phyloP scores from a whole-genome alignment of 64 coral and sea anemone species.

The Montipora foliosa region DNA sequence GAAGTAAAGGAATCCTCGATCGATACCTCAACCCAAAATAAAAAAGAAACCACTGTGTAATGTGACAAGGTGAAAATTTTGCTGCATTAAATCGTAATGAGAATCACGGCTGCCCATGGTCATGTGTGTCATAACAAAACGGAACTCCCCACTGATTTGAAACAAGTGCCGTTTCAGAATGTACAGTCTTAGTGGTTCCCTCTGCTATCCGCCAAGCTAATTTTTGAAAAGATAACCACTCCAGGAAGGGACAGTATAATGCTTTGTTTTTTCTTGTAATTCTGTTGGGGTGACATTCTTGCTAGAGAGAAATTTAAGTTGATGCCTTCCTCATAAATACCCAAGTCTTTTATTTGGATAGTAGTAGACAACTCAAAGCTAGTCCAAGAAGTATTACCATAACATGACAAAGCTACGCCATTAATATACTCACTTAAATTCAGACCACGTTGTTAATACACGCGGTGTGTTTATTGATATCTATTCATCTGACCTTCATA shows the following conservation, averaged over 20 bases:
- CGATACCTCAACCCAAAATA: background rate
- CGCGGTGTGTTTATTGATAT: background rate
- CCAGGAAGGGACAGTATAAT: no score
- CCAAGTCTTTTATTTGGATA: background rate
- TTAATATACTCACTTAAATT: background rate
- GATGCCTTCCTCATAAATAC: no score
- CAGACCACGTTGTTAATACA: background rate
- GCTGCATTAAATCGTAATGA: background rate
- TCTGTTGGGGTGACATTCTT: background rate
- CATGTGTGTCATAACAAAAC: no score
- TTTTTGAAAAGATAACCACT: no score
- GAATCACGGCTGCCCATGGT: background rate
- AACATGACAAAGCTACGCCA: background rate
- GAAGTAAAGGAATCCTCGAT: background rate
- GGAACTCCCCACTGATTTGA: no score
- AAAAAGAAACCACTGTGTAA: conserved; percentile 33
- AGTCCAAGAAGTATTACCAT: background rate
- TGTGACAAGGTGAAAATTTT: background rate
- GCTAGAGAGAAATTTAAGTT: background rate
- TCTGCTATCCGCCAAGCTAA: background rate
- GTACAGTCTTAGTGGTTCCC: background rate
- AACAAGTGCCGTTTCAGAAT: background rate
- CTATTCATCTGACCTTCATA: background rate
- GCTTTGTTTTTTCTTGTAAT: no score
- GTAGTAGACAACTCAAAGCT: background rate